Base-by-base conservation (phyloP, 2,888 invertebrate species). In the Ommatoiulus sabulosus region DNA sequence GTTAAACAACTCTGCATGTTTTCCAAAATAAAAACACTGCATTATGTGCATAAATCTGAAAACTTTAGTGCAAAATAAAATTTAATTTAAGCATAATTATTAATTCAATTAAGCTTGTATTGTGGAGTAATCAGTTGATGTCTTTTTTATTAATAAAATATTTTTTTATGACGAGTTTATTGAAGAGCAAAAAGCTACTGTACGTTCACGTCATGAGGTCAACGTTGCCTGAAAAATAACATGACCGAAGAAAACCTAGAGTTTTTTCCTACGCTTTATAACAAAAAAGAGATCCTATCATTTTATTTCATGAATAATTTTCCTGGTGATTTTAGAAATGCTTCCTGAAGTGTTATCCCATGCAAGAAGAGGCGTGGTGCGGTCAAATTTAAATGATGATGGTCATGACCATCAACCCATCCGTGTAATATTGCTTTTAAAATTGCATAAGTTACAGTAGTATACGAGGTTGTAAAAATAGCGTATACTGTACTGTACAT, bases 331-430 rank as follows among this genome's bases (percentile, higher is more conserved):
- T 80, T 80, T 15, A 35, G 80, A 80, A 15, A 80, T 35, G 80
- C 80, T 80, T 80, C 80, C 80, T 80, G 35, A 35, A 80, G 80
- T 80, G 80, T 80, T 35, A 80, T 72, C 80, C 80, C 80, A 35
- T 35, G 35, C 35, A 80, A 80, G 80, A 12, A 80, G 35, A 80
- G 80, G 80, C 80, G 80, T 80, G 80, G 80, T 80, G 80, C 80
- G 80, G 80, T 35, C 80, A 80, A 24, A 80, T 80, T 35, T 80
- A 80, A 80, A 80, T 80, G 80, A 80, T 80, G 80, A 12, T 80
- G 80, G 80, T 80, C 80, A 80, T 80, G 80, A 80, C 80, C 80
- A 80, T 80, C 80, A 80, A 80, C 35, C 35, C 80, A 80, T 80
- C 80, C 80, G 80, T 80, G 80, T 80, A 80, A 43, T 24, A 80